phyloP scores from a whole-genome alignment of 2,797 vertebrate species.

The Girardinus metallicus region DNA sequence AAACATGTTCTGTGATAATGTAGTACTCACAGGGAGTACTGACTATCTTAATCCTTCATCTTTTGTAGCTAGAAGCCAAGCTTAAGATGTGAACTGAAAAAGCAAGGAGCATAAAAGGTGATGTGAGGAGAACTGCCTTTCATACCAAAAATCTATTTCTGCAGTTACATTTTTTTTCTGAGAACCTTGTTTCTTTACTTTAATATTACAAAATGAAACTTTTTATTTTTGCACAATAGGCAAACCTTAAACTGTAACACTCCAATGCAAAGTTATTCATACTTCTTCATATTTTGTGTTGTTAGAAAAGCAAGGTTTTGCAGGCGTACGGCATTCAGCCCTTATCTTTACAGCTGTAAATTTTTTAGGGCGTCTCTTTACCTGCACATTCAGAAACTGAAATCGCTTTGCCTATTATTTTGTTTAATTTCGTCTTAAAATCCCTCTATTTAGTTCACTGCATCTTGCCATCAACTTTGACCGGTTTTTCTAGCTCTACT shows the following conservation, averaged over 20 bases:
- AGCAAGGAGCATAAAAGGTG: constrained; percentile 39
- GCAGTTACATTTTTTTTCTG: not conserved
- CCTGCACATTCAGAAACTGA: not conserved
- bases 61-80: constrained; percentile 46
- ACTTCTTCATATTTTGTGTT: not conserved
- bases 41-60: constrained; percentile 58
- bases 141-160: not conserved
- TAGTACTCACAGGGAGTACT: constrained; percentile 35
- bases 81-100: constrained; percentile 42
- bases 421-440: not conserved
- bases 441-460: not conserved
- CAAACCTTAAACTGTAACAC: not conserved
- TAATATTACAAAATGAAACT: not conserved
- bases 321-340: not conserved
- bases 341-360: not conserved
- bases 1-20: constrained; percentile 35
- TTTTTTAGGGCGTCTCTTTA: not conserved
- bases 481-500: not conserved
- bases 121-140: constrained; percentile 13
- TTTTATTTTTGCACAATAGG: not conserved
- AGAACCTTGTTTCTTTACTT: not conserved
- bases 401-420: not conserved
- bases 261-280: not conserved
- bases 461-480: not conserved
- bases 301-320: not conserved